Evolutionary conservation across 1,140 invertebrate genomes (phyloP), one percentile per base, ranked within the genome.

Genomic region (Penaeus japonicus): DNA sequence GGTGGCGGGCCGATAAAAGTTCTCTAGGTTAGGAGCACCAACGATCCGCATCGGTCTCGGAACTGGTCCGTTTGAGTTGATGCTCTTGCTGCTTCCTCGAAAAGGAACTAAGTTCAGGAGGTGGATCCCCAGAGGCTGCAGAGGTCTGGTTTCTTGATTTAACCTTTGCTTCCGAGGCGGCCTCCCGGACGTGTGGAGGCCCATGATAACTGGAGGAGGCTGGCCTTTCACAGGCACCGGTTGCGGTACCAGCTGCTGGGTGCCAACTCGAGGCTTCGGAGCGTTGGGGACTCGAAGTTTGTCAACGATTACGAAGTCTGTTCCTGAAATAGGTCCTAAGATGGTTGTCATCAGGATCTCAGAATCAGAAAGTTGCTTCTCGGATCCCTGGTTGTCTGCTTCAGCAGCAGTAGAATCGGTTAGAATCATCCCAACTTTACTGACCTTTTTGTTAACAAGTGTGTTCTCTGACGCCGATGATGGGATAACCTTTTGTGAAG

Each of bases 171-270:
- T 5, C 30, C 24, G 47, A 54, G 81, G 55, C 27, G 87, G 65
- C 47, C 55, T 75, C 12, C 87, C 87, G 5, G 87, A 88, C 35
- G 62, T 81, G 55, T 88, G 87, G 22, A 88, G 87, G 15, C 87
- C 87, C 80, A 84, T 88, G 30, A 87, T 65, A 17, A 88, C 80
- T 22, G 47, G 24, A 2, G 57, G 18, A 47, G 62, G 27, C 4
- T 62, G 77, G 5, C 62, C 62, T 32, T 73, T 53, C 18, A 83
- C 70, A 0, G 18, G 54, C 47, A 88, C 87, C 3, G 87, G 87
- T 27, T 87, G 80, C 0, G 80, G 87, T 53, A 88, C 87, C 32
- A 88, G 18, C 17, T 35, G 78, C 47, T 32, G 53, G 1, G 62
- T 59, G 1, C 87, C 87, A 1, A 88, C 81, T 24, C 87, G 65